A percentile compares a stretch with the other conserved stretches of the same genome.
Conservation (phyloP, 2,113 vertebrate species). For the Takifugu flavidus region DNA sequence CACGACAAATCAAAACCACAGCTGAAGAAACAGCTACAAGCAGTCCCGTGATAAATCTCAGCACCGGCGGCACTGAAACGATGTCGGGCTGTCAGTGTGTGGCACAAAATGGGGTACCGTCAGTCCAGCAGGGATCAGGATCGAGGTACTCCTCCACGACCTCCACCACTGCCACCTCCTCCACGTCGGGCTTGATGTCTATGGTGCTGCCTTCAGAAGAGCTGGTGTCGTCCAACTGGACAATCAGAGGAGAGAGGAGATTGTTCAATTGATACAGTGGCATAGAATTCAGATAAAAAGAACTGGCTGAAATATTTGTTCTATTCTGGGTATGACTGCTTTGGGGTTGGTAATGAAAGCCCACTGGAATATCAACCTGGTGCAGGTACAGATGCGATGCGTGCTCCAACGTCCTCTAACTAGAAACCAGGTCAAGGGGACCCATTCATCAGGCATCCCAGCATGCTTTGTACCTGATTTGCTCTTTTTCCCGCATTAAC, state of each 20-base stretch:
- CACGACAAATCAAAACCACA: slow-evolving; percentile 17
- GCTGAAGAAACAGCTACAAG: slow-evolving; percentile 1
- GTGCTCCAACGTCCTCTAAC: slow-evolving; percentile 35
- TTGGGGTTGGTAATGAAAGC: slow-evolving; percentile 22
- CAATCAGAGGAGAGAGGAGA: slow-evolving; percentile 14
- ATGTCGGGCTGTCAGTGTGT: slow-evolving; percentile 1
- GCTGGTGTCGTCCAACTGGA: slow-evolving; percentile 87
- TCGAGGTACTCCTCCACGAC: slow-evolving; percentile 94
- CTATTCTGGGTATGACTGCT: no score
- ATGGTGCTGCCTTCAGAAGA: slow-evolving; percentile 97
- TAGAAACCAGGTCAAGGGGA: slow-evolving; percentile 71
- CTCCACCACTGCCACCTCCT: slow-evolving; percentile 91
- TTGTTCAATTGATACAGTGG: slow-evolving; percentile 11
- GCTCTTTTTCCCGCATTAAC: slow-evolving; percentile 13
- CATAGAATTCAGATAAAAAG: no score
- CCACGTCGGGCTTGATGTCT: slow-evolving; percentile 92
- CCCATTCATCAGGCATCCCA: slow-evolving; percentile 20
- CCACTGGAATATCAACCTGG: slow-evolving; percentile 41
- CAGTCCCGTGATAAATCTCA: no score
- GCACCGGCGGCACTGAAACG: no score
- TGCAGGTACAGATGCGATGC: slow-evolving; percentile 33
- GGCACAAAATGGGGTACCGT: slow-evolving; percentile 72
- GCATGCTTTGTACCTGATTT: slow-evolving; percentile 10
- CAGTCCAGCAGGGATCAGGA: slow-evolving; percentile 92
- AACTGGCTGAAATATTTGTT: no score